Conservation (phyloP, 2,113 vertebrate genomes). For the Salminus brasiliensis region DNA sequence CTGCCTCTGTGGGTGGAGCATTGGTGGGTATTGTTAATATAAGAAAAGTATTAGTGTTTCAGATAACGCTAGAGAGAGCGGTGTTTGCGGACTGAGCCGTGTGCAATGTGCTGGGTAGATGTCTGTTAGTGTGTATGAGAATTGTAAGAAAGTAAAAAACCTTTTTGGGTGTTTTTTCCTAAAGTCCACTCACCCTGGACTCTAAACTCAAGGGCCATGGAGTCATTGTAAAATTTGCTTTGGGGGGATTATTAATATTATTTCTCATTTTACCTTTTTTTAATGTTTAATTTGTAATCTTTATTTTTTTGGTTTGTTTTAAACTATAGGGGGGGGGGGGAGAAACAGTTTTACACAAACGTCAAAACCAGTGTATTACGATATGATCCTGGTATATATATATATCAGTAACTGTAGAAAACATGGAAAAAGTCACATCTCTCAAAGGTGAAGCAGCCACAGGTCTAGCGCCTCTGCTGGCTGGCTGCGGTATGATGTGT, state of each 20-base stretch:
- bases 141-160: constrained; percentile 80
- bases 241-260: constrained; percentile 74
- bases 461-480: no score
- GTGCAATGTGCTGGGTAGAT: constrained; percentile 86
- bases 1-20: neutral
- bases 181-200: constrained; percentile 81
- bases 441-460: no score
- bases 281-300: constrained; percentile 78
- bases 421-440: no score
- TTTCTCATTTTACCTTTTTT: constrained; percentile 73
- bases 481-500: no score
- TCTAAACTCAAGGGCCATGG: constrained; percentile 81
- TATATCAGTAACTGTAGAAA: no score
- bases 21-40: constrained; percentile 64
- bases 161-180: constrained; percentile 70
- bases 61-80: constrained; percentile 54
- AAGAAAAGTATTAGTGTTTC: constrained; percentile 70
- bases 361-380: constrained; percentile 69
- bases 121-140: constrained; percentile 84
- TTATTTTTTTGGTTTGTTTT: constrained; percentile 76
- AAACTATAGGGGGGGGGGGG: constrained; percentile 74
- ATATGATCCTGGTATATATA: constrained; percentile 72
- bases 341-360: constrained; percentile 72
- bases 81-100: constrained; percentile 82
- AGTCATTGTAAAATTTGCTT: constrained; percentile 82